Evolutionary conservation across 2,888 invertebrate species (phyloP).

Genomic region (Melanchra persicariae): DNA sequence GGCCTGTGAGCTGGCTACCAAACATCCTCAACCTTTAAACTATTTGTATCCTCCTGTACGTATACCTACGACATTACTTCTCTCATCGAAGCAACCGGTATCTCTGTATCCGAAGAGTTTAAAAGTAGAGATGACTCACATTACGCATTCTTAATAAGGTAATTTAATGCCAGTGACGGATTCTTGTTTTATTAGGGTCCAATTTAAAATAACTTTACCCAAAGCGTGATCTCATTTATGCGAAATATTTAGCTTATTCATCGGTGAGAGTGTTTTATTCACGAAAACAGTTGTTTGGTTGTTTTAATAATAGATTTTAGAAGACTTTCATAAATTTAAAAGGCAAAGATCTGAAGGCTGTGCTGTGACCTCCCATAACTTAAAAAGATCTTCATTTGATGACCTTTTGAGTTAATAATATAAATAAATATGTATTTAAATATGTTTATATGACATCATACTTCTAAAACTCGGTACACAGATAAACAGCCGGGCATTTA

Average conservation of each 20-base stretch:
- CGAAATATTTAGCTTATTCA: conserved; percentile 10
- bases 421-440: conserved; percentile 41
- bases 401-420: conserved; percentile 54
- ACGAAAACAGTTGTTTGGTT: background rate
- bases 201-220: conserved; percentile 36
- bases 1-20: conserved; percentile 75
- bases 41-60: conserved; percentile 73
- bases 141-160: conserved; percentile 68
- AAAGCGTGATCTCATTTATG: conserved; percentile 38
- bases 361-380: conserved; percentile 53
- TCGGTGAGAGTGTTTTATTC: conserved; percentile 19
- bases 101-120: conserved; percentile 66
- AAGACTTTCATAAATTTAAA: conserved; percentile 23
- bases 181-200: conserved; percentile 66
- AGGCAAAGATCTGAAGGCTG: conserved; percentile 21
- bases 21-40: conserved; percentile 87
- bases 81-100: conserved; percentile 70
- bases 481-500: conserved; percentile 26
- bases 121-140: conserved; percentile 81
- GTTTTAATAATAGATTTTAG: background rate
- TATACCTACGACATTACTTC: conserved; percentile 71
- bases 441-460: conserved; percentile 58
- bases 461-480: conserved; percentile 21
- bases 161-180: conserved; percentile 59
- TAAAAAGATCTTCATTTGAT: conserved; percentile 46